Base-by-base conservation (phyloP, 2,113 vertebrate genomes). In the Corvus hawaiiensis region DNA sequence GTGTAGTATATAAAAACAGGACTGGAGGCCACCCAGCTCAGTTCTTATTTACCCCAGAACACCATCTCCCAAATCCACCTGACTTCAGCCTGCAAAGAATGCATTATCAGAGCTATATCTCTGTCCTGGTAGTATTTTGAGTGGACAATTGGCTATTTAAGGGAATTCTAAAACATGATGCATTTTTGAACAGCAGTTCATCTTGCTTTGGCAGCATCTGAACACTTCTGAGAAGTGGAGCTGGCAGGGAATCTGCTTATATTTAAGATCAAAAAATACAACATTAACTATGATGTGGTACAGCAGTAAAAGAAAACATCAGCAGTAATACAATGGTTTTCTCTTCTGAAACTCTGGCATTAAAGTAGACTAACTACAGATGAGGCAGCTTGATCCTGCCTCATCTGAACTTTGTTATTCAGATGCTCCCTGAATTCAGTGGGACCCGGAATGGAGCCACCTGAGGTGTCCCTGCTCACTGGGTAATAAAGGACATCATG, bases 121-220 rank as follows among this genome's bases (percentile, higher is more conserved):
- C 76, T 78, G 44, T 80, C 76, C 82, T 1, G 1, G 33, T n/a
- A 23, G 44, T 78, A 43, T 84, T 93, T 58, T 46, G 44, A 87
- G 76, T 76, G 56, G 64, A 89, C 9, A 3, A n/a, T 87, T 73
- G 58, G 41, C 94, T 88, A 94, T 92, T 90, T 94, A 95, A 87
- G 86, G 92, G 88, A 86, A 90, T 87, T 74, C 28, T 87, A 78
- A 92, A 93, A 67, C 68, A 67, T 35, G 52, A 37, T 64, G 66
- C 83, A 79, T 94, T 90, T 94, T 89, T 95, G 59, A 89, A 41
- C 11, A 1, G 41, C 75, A 51, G 44, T 89, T 96, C 63, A 14
- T 91, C 68, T 88, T 83, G 68, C 48, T 90, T 94, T 94, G 95
- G 93, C 92, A 92, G 52, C n/a, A 81, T 81, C 41, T 43, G 66